phyloP scores from a whole-genome alignment of 2,113 vertebrate genomes.

The Trematomus loennbergii region DNA sequence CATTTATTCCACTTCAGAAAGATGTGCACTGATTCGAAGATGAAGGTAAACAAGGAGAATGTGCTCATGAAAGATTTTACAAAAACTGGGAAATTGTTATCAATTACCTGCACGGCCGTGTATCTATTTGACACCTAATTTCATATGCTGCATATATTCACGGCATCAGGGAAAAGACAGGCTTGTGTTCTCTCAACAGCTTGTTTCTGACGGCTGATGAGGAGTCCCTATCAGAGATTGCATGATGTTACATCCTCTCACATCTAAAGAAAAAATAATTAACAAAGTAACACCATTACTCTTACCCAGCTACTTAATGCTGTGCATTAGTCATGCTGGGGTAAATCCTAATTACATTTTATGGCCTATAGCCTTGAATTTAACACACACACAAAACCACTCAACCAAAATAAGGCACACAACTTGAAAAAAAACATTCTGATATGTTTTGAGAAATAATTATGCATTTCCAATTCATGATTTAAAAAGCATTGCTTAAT shows the following conservation, averaged over 20 bases:
- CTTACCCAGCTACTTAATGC: constrained; percentile 48
- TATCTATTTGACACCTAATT: constrained; percentile 29
- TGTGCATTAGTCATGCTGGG: constrained; percentile 62
- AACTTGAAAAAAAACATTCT: constrained; percentile 22
- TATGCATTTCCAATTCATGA: constrained; percentile 23
- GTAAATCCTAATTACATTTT: constrained; percentile 64
- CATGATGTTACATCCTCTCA: constrained; percentile 37
- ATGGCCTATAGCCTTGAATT: constrained; percentile 58
- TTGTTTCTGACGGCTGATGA: constrained; percentile 45
- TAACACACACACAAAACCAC: constrained; percentile 39
- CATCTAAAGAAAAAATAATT: constrained; percentile 59
- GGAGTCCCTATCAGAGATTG: constrained; percentile 42
- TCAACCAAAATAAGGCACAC: constrained; percentile 8
- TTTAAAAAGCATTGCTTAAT: constrained; percentile 7
- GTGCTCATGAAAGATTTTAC: constrained; percentile 10
- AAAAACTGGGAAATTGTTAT: constrained; percentile 35
- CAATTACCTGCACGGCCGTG: constrained; percentile 32
- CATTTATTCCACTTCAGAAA: constrained; percentile 4
- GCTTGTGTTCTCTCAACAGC: background rate
- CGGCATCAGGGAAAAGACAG: background rate
- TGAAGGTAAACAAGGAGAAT: background rate
- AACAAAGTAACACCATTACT: constrained; percentile 46
- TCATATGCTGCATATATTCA: constrained; percentile 22
- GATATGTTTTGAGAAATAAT: constrained; percentile 24
- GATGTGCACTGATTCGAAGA: constrained; percentile 15